A percentile compares a stretch with the other conserved stretches of the same genome.
phyloP scores from a whole-genome alignment of 1,140 invertebrate genomes.

The Drosophila hydei region DNA sequence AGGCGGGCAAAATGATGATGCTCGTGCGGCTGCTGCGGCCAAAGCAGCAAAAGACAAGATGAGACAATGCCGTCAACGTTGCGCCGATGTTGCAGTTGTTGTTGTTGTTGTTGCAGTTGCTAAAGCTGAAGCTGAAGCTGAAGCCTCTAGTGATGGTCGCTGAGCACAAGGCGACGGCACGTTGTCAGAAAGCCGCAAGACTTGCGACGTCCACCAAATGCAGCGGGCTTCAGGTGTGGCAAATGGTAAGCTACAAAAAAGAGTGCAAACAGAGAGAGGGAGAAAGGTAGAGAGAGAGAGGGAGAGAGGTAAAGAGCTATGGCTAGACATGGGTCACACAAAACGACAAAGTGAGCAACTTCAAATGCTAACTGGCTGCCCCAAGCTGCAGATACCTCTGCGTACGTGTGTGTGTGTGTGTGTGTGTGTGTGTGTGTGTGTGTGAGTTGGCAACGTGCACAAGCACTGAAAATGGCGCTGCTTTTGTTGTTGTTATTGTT shows the following conservation, averaged over 20 bases:
- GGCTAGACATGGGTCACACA: slow-evolving; percentile 35
- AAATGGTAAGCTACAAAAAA: background rate
- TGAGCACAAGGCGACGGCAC: slow-evolving; percentile 23
- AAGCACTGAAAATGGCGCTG: slow-evolving; percentile 29
- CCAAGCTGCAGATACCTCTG: background rate
- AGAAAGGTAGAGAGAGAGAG: slow-evolving; percentile 1
- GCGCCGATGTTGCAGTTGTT: background rate
- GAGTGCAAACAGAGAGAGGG: background rate
- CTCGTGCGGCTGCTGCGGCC: background rate
- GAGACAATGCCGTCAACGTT: slow-evolving; percentile 6
- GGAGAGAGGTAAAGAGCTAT: background rate
- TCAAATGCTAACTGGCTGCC: slow-evolving; percentile 54
- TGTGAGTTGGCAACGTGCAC: slow-evolving; percentile 51
- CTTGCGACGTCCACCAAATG: slow-evolving; percentile 12
- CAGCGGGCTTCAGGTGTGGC: background rate
- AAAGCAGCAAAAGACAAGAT: slow-evolving; percentile 6
- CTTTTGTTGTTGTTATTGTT: slow-evolving; percentile 29
- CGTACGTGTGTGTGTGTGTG: background rate
- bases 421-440: background rate
- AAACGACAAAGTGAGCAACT: slow-evolving; percentile 54
- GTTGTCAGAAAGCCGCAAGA: slow-evolving; percentile 42
- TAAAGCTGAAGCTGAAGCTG: slow-evolving; percentile 13
- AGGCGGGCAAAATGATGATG: background rate
- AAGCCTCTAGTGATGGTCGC: slow-evolving; percentile 29
- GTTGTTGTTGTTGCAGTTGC: slow-evolving; percentile 4